Conservation (phyloP, 2,888 invertebrate genomes). For the Brachylomia viminalis region DNA sequence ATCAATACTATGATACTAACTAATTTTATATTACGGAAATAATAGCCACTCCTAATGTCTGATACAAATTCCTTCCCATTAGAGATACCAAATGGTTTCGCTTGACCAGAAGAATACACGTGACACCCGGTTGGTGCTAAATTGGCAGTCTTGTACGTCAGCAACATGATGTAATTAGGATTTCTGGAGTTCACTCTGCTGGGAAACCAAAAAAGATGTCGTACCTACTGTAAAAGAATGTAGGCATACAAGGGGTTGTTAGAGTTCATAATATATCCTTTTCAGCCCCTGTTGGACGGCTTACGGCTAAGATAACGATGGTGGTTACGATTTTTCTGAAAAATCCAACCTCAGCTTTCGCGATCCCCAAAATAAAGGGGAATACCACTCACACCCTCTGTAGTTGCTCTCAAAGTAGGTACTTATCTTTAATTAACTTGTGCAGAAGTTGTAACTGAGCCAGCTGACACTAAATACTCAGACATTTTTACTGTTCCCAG, state of each 20-base stretch:
- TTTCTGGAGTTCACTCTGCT: too few relatives aligned
- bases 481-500: conserved; percentile 21
- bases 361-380: background rate
- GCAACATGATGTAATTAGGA: background rate
- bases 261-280: background rate
- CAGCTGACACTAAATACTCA: conserved; percentile 16
- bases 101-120: background rate
- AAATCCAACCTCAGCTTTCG: background rate
- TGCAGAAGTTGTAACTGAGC: background rate
- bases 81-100: background rate
- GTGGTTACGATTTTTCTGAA: background rate
- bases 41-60: background rate
- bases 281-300: background rate
- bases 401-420: background rate
- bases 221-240: background rate
- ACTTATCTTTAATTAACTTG: background rate
- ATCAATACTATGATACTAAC: background rate
- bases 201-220: background rate
- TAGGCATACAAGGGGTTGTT: background rate
- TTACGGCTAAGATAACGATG: background rate
- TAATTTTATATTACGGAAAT: background rate
- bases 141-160: background rate
- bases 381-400: background rate
- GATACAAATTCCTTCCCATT: background rate
- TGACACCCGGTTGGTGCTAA: background rate